These are phyloP conservation scores for Drosophila truncata DNA, from an alignment of 1,140 invertebrate genomes.

Conservation along the genomic window DNA sequence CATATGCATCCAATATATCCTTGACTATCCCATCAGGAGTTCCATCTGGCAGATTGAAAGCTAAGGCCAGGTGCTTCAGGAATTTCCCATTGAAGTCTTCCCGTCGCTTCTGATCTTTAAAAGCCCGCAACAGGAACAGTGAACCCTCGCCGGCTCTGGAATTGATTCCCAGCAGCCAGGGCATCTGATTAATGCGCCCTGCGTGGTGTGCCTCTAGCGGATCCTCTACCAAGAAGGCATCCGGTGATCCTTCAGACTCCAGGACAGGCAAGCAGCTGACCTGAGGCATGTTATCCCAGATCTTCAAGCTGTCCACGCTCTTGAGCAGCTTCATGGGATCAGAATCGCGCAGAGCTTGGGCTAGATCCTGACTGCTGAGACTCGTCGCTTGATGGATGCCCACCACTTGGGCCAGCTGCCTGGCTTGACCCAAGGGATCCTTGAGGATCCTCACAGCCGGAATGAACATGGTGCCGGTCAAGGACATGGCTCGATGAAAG, in stretches of 20 bases:
- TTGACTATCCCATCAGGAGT: neutral
- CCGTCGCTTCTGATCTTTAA: neutral
- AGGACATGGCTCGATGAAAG: conserved; percentile 86
- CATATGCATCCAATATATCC: conserved; percentile 35
- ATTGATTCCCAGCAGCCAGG: conserved; percentile 83
- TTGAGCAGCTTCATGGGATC: conserved; percentile 62
- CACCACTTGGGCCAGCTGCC: conserved; percentile 44
- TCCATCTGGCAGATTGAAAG: conserved; percentile 33
- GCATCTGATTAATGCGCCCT: conserved; percentile 78
- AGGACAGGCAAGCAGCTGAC: conserved; percentile 76
- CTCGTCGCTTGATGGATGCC: conserved; percentile 41
- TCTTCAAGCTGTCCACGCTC: conserved; percentile 66
- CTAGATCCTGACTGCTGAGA: conserved; percentile 38
- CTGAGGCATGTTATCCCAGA: conserved; percentile 73
- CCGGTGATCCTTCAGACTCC: conserved; percentile 56
- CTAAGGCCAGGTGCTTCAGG: conserved; percentile 14
- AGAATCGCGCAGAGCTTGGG: conserved; percentile 78
- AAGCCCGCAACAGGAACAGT: conserved; percentile 28
- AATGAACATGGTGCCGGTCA: conserved; percentile 87
- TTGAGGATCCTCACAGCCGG: conserved; percentile 85
- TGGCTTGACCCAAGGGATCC: conserved; percentile 85
- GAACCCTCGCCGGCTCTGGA: conserved; percentile 69
- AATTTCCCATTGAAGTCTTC: conserved; percentile 56
- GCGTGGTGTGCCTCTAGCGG: conserved; percentile 64
- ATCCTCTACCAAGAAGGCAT: conserved; percentile 83